Percentiles rank a stretch among this genome's conserved stretches.
These are phyloP conservation scores for Cheilosia scutellata DNA, from an alignment of 2,888 invertebrate genomes.

Conservation along the genomic window DNA sequence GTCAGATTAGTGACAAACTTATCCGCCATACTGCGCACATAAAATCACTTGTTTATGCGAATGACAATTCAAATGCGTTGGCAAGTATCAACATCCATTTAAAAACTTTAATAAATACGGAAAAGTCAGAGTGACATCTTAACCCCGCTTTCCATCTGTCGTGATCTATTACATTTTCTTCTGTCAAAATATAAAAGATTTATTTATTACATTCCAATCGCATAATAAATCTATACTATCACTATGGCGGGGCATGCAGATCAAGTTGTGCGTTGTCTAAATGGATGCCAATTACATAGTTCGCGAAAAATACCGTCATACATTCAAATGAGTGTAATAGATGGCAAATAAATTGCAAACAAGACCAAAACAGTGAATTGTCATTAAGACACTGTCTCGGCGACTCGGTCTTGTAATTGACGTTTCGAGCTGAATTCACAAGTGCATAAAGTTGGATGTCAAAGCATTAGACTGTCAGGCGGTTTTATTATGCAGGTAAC, in stretches of 20 bases:
- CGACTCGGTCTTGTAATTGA: conserved; percentile 70
- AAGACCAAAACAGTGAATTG: conserved; percentile 54
- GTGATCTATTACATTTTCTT: conserved; percentile 49
- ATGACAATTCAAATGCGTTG: conserved; percentile 24
- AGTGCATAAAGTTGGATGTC: conserved; percentile 42
- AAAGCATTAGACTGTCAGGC: conserved; percentile 35
- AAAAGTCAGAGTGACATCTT: conserved; percentile 15
- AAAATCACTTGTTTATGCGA: not conserved
- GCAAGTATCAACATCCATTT: conserved; percentile 5
- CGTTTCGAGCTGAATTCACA: conserved; percentile 67
- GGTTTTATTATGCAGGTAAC: conserved; percentile 69
- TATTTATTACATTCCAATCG: conserved; percentile 66
- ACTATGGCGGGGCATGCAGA: conserved; percentile 32
- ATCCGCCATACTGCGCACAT: conserved; percentile 7
- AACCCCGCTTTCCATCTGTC: not conserved
- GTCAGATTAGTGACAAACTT: conserved; percentile 47
- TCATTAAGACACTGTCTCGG: conserved; percentile 59
- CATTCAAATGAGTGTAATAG: conserved; percentile 61
- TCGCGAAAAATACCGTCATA: conserved; percentile 53
- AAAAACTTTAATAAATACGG: not conserved
- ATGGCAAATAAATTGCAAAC: conserved; percentile 39
- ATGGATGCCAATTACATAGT: conserved; percentile 59
- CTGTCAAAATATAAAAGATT: conserved; percentile 22
- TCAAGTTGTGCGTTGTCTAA: conserved; percentile 41
- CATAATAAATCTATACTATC: conserved; percentile 53